A percentile compares a stretch with the other conserved stretches of the same genome.
Conservation (phyloP, 2,888 invertebrate species). For the Sclerodermus sp. region DNA sequence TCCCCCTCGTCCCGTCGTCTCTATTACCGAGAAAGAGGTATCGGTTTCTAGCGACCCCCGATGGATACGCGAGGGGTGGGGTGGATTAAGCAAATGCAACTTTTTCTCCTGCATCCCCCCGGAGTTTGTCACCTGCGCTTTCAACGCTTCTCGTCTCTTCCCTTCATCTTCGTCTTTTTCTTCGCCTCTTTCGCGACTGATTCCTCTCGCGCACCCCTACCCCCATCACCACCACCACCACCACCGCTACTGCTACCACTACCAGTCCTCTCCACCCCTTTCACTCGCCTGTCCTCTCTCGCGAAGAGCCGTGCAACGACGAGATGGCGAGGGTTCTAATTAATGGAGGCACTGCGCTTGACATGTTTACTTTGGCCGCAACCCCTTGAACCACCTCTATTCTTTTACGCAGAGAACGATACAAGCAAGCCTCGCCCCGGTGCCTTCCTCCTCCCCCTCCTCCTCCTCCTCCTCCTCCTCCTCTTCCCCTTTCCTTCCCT, state of each 20-base stretch:
- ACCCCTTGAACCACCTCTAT: slow-evolving; percentile 46
- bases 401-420: slow-evolving; percentile 14
- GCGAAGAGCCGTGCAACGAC: slow-evolving; percentile 23
- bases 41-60: too few species aligned
- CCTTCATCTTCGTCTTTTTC: background rate
- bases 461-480: slow-evolving; percentile 23
- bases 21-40: too few species aligned
- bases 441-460: slow-evolving; percentile 20
- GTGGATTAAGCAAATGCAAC: too few species aligned
- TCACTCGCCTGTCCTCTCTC: slow-evolving; percentile 23
- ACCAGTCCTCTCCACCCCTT: slow-evolving; percentile 1
- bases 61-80: too few species aligned
- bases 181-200: background rate
- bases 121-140: too few species aligned
- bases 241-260: too few species aligned
- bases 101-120: too few species aligned
- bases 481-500: slow-evolving; percentile 21
- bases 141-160: background rate
- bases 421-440: slow-evolving; percentile 17
- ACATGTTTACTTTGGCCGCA: slow-evolving; percentile 55
- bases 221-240: too few species aligned
- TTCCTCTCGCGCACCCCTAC: too few species aligned
- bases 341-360: slow-evolving; percentile 56
- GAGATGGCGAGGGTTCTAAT: slow-evolving; percentile 47
- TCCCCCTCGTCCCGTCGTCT: too few species aligned